Evolutionary conservation across 2,888 invertebrate genomes (phyloP).

Genomic region (Ephialtes manifestator): DNA sequence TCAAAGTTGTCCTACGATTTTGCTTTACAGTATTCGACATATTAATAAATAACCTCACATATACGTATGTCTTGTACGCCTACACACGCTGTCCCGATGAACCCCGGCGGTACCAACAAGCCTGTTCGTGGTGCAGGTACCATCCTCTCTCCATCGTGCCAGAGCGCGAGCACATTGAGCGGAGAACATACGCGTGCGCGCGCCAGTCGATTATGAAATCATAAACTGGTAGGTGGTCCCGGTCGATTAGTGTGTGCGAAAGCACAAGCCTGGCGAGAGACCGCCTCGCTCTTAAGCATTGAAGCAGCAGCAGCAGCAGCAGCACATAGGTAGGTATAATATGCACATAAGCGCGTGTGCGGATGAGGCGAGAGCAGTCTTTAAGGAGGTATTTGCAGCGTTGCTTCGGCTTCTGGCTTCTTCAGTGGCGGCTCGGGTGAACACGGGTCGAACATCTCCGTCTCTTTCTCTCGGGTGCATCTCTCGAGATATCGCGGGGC

Average conservation of each 20-base stretch:
- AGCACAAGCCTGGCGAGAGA: slow-evolving; percentile 10
- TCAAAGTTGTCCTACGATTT: not conserved
- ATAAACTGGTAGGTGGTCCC: slow-evolving; percentile 80
- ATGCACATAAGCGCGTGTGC: slow-evolving; percentile 63
- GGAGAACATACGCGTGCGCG: slow-evolving; percentile 52
- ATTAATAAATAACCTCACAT: slow-evolving; percentile 13
- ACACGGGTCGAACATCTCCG: slow-evolving; percentile 56
- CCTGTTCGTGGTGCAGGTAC: slow-evolving; percentile 18
- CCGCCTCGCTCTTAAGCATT: slow-evolving; percentile 15
- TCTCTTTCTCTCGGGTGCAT: slow-evolving; percentile 42
- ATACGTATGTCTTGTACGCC: not conserved
- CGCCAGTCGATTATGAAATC: slow-evolving; percentile 80
- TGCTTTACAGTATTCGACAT: not conserved
- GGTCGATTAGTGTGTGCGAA: slow-evolving; percentile 74
- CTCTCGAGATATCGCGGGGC: slow-evolving; percentile 70
- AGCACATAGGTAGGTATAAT: slow-evolving; percentile 49
- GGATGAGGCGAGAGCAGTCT: slow-evolving; percentile 61
- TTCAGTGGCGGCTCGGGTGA: slow-evolving; percentile 66
- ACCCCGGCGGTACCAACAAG: slow-evolving; percentile 48
- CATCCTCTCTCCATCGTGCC: slow-evolving; percentile 7
- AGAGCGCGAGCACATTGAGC: slow-evolving; percentile 16
- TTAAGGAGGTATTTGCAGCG: slow-evolving; percentile 67
- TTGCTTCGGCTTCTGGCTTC: slow-evolving; percentile 67
- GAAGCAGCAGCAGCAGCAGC: not conserved
- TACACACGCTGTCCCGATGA: slow-evolving; percentile 35